Evolutionary conservation across 2,113 vertebrate species (phyloP).

Genomic region (Amphiprion ocellaris): DNA sequence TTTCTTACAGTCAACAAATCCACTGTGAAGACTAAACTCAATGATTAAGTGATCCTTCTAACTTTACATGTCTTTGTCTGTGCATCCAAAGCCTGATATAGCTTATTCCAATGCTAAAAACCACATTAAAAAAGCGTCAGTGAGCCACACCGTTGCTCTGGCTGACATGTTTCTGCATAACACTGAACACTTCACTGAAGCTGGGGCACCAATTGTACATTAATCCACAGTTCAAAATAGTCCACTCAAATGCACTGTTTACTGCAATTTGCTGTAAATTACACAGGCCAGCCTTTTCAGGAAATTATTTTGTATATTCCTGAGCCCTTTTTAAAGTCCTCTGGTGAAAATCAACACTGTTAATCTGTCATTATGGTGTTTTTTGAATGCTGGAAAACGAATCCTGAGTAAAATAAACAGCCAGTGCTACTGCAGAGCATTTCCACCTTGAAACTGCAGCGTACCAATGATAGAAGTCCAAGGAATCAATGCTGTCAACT

Average conservation of each 20-base stretch:
- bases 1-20: neutral
- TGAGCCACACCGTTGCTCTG: neutral
- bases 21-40: neutral
- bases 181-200: constrained; percentile 1
- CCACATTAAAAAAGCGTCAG: neutral
- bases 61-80: neutral
- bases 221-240: neutral
- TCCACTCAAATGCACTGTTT: neutral
- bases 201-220: neutral
- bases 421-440: too few relatives aligned
- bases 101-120: neutral
- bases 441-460: too few relatives aligned
- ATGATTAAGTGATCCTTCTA: neutral
- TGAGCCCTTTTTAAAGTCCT: too few relatives aligned
- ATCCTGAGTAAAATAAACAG: too few relatives aligned
- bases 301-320: neutral
- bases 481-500: too few relatives aligned
- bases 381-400: too few relatives aligned
- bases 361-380: too few relatives aligned
- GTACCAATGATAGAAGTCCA: too few relatives aligned
- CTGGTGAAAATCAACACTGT: too few relatives aligned
- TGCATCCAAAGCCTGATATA: neutral
- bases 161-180: constrained; percentile 4
- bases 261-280: neutral
- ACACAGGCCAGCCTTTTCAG: neutral